Evolutionary conservation across 2,797 vertebrate genomes (phyloP), one percentile per base, ranked within the genome.

Genomic region (Rhinophrynus dorsalis): DNA sequence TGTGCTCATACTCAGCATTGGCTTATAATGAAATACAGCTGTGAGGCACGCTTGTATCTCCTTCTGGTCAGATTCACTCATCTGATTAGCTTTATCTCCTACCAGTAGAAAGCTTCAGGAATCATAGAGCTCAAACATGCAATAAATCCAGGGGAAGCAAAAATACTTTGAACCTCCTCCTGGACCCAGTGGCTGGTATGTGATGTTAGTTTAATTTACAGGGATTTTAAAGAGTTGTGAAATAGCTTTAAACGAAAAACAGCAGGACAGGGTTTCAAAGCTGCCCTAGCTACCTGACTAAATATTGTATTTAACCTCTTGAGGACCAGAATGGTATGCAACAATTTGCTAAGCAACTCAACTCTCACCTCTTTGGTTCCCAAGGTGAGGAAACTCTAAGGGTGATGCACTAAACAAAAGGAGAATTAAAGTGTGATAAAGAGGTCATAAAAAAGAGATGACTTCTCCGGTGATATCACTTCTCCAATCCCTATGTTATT

Each of bases 201-300:
- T 76, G 78, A 77, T 79, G 80, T 21, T 30, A 12, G 81, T 79
- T 44, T 38, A 82, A 75, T 79, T 81, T 68, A 10, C 79, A 83
- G 79, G 76, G 82, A 78, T 56, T 81, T 81, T 82, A 79, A 76
- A 80, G 80, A 0, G 62, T 62, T 76, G 78, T 80, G 79, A 85
- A 84, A 80, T 70, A 76, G 71, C 78, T 74, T n/a, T 77, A 83
- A 85, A 86, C 82, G 71, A 83, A 80, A 83, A 83, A 80, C 82
- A 85, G 5, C 40, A 44, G 40, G 15, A 18, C n/a, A n/a, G 17
- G 15, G 40, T 18, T 44, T 9, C 40, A 11, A 17, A 44, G 40
- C 17, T 23, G 18, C 20, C 21, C 18, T 47, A 20, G 18, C 44
- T 50, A 59, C 65, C 24, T 68, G 65, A 38, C 55, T n/a, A n/a